Evolutionary conservation across 2,888 invertebrate genomes (phyloP).

Genomic region (Agrochola macilenta): DNA sequence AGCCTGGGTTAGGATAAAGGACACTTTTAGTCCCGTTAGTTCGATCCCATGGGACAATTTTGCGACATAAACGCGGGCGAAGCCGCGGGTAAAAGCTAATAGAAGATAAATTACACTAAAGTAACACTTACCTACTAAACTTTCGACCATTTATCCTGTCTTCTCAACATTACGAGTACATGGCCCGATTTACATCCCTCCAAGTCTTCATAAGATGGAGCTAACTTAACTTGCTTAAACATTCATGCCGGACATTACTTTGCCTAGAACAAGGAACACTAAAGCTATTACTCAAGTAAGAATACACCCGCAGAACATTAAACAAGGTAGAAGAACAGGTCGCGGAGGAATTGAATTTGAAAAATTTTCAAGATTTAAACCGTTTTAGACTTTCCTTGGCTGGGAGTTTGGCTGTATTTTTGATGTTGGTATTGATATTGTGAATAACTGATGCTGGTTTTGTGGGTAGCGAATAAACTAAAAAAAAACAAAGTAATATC

Average conservation of each 20-base stretch:
- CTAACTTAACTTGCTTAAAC: conserved; percentile 57
- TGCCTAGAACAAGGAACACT: conserved; percentile 69
- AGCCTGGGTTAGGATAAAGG: too few relatives aligned
- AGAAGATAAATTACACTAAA: neutral
- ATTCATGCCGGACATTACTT: conserved; percentile 68
- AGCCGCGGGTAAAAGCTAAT: too few relatives aligned
- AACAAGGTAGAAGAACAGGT: conserved; percentile 70
- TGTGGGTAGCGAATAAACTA: neutral
- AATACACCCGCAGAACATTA: conserved; percentile 75
- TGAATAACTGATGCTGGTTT: neutral
- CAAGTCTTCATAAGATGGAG: conserved; percentile 52
- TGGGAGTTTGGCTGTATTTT: neutral
- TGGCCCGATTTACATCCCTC: conserved; percentile 68
- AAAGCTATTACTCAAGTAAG: conserved; percentile 72
- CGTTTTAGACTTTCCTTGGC: conserved; percentile 56
- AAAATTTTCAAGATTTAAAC: conserved; percentile 66
- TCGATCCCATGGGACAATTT: too few relatives aligned
- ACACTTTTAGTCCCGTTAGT: too few relatives aligned
- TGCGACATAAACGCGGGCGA: too few relatives aligned
- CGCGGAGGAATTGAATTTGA: conserved; percentile 74
- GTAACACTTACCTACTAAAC: conserved; percentile 22
- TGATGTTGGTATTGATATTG: too few relatives aligned
- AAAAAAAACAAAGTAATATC: too few relatives aligned
- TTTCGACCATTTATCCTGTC: conserved; percentile 42
- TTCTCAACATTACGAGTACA: conserved; percentile 51